Percentiles rank a stretch among this genome's conserved stretches.
phyloP scores from a whole-genome alignment of 2,797 vertebrate species.

The Sebastes jordani region DNA sequence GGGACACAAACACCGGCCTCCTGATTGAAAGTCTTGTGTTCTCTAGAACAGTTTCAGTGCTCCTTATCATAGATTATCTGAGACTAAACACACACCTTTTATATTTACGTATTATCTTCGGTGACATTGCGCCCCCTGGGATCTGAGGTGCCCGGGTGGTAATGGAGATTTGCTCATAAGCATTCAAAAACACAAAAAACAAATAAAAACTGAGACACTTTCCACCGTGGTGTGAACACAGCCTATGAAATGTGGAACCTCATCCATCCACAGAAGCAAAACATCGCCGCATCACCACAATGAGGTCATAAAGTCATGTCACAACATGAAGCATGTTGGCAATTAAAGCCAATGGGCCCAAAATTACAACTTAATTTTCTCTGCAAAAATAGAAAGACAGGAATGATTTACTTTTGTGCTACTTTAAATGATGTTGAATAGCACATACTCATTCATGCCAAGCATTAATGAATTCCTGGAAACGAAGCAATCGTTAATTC shows the following conservation, averaged over 20 bases:
- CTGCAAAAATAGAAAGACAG: constrained; percentile 11
- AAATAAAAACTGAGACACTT: neutral
- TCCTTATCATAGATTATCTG: neutral
- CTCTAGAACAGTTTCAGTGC: neutral
- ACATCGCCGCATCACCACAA: neutral
- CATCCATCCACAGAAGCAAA: neutral
- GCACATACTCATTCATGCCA: constrained; percentile 41
- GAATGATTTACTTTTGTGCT: constrained; percentile 46
- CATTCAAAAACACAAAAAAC: neutral
- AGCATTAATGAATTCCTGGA: constrained; percentile 54
- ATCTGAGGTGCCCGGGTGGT: neutral
- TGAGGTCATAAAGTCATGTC: constrained; percentile 41
- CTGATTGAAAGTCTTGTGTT: too few relatives aligned
- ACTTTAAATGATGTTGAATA: constrained; percentile 36
- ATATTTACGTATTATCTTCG: neutral
- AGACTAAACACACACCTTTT: neutral
- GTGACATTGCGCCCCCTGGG: neutral
- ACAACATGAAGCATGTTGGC: constrained; percentile 27
- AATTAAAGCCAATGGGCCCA: constrained; percentile 41
- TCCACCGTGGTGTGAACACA: neutral
- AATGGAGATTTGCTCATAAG: neutral
- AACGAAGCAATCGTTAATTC: constrained; percentile 38
- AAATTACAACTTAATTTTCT: constrained; percentile 51
- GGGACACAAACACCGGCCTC: neutral
- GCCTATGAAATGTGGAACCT: neutral